These are phyloP conservation scores for Yasuhikotakia modesta DNA, from an alignment of 2,797 vertebrate genomes.

Conservation along the genomic window DNA sequence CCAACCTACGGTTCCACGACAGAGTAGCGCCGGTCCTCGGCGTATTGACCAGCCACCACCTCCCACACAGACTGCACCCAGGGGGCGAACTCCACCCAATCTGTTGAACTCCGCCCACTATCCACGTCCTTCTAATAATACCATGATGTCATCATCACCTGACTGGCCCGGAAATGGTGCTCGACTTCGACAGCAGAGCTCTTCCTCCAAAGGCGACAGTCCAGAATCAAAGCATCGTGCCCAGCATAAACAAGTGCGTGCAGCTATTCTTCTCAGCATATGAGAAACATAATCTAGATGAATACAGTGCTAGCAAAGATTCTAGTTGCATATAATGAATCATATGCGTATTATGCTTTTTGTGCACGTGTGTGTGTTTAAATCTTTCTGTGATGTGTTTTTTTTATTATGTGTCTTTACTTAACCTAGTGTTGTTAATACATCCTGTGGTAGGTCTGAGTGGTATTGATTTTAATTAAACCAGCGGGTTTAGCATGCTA, in stretches of 20 bases:
- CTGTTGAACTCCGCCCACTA: slow-evolving; percentile 87
- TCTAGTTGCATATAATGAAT: neutral
- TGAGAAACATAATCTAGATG: neutral
- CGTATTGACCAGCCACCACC: slow-evolving; percentile 93
- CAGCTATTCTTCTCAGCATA: neutral
- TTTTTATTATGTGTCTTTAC: neutral
- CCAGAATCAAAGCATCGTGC: slow-evolving; percentile 92
- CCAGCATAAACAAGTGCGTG: slow-evolving; percentile 90
- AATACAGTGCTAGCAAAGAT: neutral
- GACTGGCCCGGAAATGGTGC: slow-evolving; percentile 91
- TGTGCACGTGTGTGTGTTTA: no score
- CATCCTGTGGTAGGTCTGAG: slow-evolving; percentile 28
- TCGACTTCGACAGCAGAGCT: slow-evolving; percentile 90
- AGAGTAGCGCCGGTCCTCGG: slow-evolving; percentile 93
- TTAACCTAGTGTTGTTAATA: slow-evolving; percentile 3
- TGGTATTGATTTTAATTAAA: slow-evolving; percentile 59
- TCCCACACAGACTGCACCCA: slow-evolving; percentile 70
- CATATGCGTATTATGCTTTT: no score
- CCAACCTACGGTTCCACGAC: slow-evolving; percentile 85
- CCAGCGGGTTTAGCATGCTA: slow-evolving; percentile 22
- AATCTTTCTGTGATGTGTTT: no score
- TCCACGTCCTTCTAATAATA: slow-evolving; percentile 85
- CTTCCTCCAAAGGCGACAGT: slow-evolving; percentile 95
- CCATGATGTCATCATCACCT: slow-evolving; percentile 86
- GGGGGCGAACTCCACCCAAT: slow-evolving; percentile 89